Conservation (phyloP, 2,888 invertebrate genomes). For the Strigamia transsilvanica region DNA sequence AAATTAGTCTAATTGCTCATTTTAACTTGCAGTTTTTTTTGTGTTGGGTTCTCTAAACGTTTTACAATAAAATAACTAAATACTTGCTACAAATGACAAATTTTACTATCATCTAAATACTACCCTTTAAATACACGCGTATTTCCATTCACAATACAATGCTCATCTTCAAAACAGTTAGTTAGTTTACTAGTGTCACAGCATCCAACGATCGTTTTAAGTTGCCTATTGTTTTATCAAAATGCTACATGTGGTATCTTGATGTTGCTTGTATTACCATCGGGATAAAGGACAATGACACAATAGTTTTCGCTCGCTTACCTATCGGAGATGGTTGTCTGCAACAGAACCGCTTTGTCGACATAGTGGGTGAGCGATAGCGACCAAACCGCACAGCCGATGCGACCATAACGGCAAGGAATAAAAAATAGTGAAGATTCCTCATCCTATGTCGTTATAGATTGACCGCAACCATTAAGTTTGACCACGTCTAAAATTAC, state of each 20-base stretch:
- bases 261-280: conserved; percentile 13
- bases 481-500: conserved; percentile 16
- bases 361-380: conserved; percentile 30
- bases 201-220: not conserved
- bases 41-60: no score
- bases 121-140: no score
- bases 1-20: no score
- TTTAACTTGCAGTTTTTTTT: no score
- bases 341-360: conserved; percentile 7
- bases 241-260: conserved; percentile 32
- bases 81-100: no score
- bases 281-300: conserved; percentile 28
- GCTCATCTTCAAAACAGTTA: not conserved
- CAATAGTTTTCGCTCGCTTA: conserved; percentile 27
- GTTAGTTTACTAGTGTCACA: not conserved
- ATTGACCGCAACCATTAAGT: conserved; percentile 14
- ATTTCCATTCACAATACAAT: not conserved
- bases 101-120: no score
- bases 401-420: conserved; percentile 12
- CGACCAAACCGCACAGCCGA: conserved; percentile 20
- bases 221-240: conserved; percentile 44
- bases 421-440: not conserved
- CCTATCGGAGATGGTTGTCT: conserved; percentile 18
- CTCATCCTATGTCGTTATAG: not conserved
- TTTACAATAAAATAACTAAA: no score